Evolutionary conservation across 2,888 invertebrate species (phyloP).

Genomic region (Drosophila demipolita): DNA sequence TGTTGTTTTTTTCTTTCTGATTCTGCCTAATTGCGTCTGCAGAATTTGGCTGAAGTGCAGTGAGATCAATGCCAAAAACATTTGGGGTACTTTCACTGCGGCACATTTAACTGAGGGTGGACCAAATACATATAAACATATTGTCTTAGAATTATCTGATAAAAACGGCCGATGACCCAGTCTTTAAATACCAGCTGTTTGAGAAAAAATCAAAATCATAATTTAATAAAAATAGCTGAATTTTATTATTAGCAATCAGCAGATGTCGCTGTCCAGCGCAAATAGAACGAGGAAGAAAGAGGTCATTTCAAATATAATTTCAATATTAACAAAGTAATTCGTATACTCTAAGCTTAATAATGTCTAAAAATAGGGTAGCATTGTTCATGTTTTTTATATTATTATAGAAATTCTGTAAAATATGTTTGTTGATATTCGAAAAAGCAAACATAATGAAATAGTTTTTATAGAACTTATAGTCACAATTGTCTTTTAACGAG

Average conservation of each 20-base stretch:
- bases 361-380: not conserved
- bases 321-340: conserved; percentile 22
- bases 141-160: not conserved
- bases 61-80: conserved; percentile 78
- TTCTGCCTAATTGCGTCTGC: conserved; percentile 47
- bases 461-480: not conserved
- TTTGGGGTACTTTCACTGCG: conserved; percentile 69
- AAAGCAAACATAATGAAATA: not conserved
- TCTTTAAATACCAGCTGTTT: conserved; percentile 27
- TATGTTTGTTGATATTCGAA: not conserved
- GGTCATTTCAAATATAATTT: conserved; percentile 28
- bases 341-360: not conserved
- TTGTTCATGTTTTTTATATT: not conserved
- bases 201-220: not conserved
- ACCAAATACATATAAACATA: conserved; percentile 5
- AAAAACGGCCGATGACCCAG: conserved; percentile 38
- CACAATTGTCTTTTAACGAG: not conserved
- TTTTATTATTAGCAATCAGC: conserved; percentile 32
- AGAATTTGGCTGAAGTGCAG: conserved; percentile 54
- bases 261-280: conserved; percentile 31
- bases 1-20: conserved; percentile 27
- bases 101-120: conserved; percentile 23
- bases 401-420: not conserved
- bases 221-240: conserved; percentile 41
- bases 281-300: not conserved